A percentile compares a stretch with the other conserved stretches of the same genome.
phyloP scores from a whole-genome alignment of 2,888 invertebrate genomes.

The Meteorus colon region DNA sequence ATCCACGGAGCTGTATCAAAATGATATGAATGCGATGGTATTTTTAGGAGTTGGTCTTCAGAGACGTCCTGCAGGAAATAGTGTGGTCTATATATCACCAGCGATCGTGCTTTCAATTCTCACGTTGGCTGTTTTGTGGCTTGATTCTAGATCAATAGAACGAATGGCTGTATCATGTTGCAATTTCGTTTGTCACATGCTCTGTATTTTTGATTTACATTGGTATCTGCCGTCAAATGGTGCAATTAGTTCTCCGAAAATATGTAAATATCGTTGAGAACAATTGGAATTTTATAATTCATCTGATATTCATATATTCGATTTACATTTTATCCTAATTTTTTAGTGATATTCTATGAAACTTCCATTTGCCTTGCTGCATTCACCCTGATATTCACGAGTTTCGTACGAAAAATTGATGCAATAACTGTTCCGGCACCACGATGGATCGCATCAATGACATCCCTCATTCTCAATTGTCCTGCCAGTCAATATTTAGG shows the following conservation, averaged over 20 bases:
- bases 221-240: conserved; percentile 79
- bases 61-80: conserved; percentile 77
- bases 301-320: not conserved
- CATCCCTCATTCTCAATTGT: conserved; percentile 57
- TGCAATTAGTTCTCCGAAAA: conserved; percentile 75
- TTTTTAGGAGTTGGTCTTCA: conserved; percentile 76
- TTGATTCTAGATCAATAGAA: conserved; percentile 77
- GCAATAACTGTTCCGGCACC: conserved; percentile 58
- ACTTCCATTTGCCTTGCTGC: conserved; percentile 62
- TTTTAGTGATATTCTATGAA: conserved; percentile 64
- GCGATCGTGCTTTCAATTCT: conserved; percentile 76
- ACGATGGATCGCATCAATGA: conserved; percentile 58
- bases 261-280: conserved; percentile 71
- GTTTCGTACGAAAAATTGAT: conserved; percentile 64
- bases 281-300: not conserved
- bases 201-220: conserved; percentile 77
- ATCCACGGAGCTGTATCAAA: conserved; percentile 75
- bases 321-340: conserved; percentile 20
- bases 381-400: conserved; percentile 64
- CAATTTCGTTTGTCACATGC: conserved; percentile 79
- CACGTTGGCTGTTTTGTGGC: conserved; percentile 76
- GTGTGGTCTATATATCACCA: conserved; percentile 76
- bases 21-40: conserved; percentile 73
- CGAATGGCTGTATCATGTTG: conserved; percentile 76
- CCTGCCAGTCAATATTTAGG: conserved; percentile 60